A percentile compares a stretch with the other conserved stretches of the same genome.
Conservation (phyloP, 2,888 invertebrate genomes). For the Alloscopus bannaensis region DNA sequence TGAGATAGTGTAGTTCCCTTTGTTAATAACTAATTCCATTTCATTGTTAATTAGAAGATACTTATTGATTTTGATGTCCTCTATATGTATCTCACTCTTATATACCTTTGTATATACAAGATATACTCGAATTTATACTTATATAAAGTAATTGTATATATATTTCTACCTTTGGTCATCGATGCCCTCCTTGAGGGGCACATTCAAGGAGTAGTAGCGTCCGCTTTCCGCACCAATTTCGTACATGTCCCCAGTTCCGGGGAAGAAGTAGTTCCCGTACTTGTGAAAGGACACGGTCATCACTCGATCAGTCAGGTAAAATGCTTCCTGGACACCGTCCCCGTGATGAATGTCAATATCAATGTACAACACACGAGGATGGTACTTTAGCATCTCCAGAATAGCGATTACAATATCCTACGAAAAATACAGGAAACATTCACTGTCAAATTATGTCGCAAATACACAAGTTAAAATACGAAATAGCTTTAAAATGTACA, state of each 20-base stretch:
- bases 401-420: slow-evolving; percentile 99
- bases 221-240: slow-evolving; percentile 98
- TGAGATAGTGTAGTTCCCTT: no score
- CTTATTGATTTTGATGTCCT: no score
- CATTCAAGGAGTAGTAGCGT: slow-evolving; percentile 97
- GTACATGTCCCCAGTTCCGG: slow-evolving; percentile 96
- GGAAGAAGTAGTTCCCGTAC: slow-evolving; percentile 98
- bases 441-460: no score
- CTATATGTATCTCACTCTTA: no score
- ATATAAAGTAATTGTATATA: no score
- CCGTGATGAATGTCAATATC: slow-evolving; percentile 99
- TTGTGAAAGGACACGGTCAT: slow-evolving; percentile 99
- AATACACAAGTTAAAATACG: no score
- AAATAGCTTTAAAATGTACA: no score
- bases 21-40: no score
- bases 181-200: slow-evolving; percentile 97
- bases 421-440: no score
- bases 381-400: slow-evolving; percentile 88
- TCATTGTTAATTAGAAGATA: no score
- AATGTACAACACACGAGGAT: slow-evolving; percentile 96
- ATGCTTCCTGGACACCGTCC: slow-evolving; percentile 98
- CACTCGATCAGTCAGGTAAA: slow-evolving; percentile 96
- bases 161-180: slow-evolving; percentile 96
- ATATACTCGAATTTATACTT: no score
- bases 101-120: no score